Evolutionary conservation across 64 coral and sea anemone species (phyloP).

Genomic region (Porites lutea): DNA sequence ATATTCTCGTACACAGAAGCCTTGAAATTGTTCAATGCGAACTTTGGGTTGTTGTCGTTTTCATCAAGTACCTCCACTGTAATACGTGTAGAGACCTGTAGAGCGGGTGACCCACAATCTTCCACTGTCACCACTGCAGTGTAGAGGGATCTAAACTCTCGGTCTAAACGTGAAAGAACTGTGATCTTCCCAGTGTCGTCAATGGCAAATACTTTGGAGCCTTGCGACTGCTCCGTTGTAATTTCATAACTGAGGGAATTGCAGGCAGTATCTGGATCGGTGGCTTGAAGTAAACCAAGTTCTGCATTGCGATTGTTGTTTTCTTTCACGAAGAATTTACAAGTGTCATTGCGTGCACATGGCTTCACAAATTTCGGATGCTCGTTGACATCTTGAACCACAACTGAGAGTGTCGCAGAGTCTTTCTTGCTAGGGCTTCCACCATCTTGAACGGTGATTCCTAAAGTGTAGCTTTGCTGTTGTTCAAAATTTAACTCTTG

Average conservation of each 20-base stretch:
- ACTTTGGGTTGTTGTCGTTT: conserved; percentile 83
- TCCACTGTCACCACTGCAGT: conserved; percentile 70
- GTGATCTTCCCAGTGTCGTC: conserved; percentile 45
- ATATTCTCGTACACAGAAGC: conserved; percentile 67
- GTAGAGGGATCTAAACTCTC: conserved; percentile 75
- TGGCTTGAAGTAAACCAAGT: conserved; percentile 53
- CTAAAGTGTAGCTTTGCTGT: conserved; percentile 56
- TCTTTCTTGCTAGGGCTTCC: background rate
- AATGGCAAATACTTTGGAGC: conserved; percentile 49
- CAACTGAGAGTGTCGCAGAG: conserved; percentile 38
- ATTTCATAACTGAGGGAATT: conserved; percentile 66
- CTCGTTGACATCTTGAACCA: conserved; percentile 82
- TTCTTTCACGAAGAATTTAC: conserved; percentile 61
- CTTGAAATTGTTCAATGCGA: conserved; percentile 45
- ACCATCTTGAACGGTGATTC: conserved; percentile 75
- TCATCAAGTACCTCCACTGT: conserved; percentile 70
- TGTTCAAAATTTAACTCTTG: conserved; percentile 69
- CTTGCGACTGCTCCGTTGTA: conserved; percentile 46
- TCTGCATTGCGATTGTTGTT: conserved; percentile 6
- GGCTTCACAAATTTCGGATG: conserved; percentile 28
- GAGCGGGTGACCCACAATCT: conserved; percentile 74
- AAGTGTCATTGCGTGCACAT: conserved; percentile 46
- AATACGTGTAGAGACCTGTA: conserved; percentile 50
- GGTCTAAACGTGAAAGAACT: conserved; percentile 52
- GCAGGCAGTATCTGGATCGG: conserved; percentile 66